Percentiles rank a stretch among this genome's conserved stretches.
Conservation (phyloP, 2,113 vertebrate genomes). For the Ranitomeya imitator region DNA sequence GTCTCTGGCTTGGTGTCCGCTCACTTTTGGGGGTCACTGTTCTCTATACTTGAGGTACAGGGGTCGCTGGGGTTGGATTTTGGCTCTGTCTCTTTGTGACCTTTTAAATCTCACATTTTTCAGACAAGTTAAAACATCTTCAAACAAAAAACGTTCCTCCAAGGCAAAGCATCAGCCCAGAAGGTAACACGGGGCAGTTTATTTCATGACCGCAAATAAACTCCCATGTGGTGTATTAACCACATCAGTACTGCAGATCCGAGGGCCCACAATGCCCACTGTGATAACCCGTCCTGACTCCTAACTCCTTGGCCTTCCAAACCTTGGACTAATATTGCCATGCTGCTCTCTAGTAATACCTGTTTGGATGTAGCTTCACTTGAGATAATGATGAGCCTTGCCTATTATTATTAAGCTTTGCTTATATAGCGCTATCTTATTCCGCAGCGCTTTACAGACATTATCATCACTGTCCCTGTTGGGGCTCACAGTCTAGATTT, state of each 20-base stretch:
- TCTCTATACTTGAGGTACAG: neutral
- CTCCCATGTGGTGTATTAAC: conserved; percentile 4
- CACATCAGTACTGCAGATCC: neutral
- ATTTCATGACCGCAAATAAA: neutral
- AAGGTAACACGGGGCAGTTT: conserved; percentile 25
- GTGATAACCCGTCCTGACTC: neutral
- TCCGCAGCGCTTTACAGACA: too few species aligned
- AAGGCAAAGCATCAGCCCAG: neutral
- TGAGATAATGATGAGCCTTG: too few species aligned
- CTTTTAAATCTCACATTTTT: conserved; percentile 17
- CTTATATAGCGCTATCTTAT: too few species aligned
- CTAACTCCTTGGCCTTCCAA: neutral
- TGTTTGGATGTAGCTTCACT: too few species aligned
- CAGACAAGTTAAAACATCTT: conserved; percentile 35
- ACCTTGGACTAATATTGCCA: too few species aligned
- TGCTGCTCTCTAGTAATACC: too few species aligned
- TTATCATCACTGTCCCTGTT: too few species aligned
- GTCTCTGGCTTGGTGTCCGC: neutral
- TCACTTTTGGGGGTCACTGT: neutral
- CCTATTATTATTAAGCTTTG: too few species aligned
- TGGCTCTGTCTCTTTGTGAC: neutral
- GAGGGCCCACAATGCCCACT: neutral
- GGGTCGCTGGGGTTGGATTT: neutral
- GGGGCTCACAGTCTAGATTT: too few species aligned
- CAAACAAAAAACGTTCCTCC: conserved; percentile 21